Evolutionary conservation across 2,888 invertebrate genomes (phyloP), one percentile per base, ranked within the genome.

Genomic region (Strigamia transsilvanica): DNA sequence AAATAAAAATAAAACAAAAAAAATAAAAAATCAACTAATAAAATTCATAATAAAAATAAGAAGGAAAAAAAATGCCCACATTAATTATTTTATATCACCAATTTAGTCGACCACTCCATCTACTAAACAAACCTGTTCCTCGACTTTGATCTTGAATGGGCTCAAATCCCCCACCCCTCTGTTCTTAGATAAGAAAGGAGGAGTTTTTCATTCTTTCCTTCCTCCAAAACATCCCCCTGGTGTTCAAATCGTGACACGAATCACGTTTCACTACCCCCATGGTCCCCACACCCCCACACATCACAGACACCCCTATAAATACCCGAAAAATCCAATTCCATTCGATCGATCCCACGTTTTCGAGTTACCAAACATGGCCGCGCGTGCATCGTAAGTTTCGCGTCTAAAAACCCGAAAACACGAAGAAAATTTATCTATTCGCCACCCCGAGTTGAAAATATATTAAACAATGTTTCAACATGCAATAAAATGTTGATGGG

Each of bases 161-260:
- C 7, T 3, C 3, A 66, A 9, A 27, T 27, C 23, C 23, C 23
- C 23, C 2, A 5, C 66, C 66, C 27, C 15, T 4, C 23, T 66
- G 2, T 5, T 5, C 21, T 2, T 23, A 66, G 66, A 66, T 66
- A 66, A 66, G 66, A 66, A 66, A 23, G 23, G 66, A 66, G 66
- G 66, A 66, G 66, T 66, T 66, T 66, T 66, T 66, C 2, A 23
- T 21, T 66, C 66, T 66, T 27, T 27, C 27, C 66, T 66, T 23
- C 23, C 4, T 66, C 23, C 23, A 23, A 66, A 66, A 66, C 23
- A 66, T 66, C 66, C 66, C 66, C 66, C 66, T 51, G 15, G 51
- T 51, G 51, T n/a, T 15, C 66, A 66, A 66, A 66, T 23, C 66
- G 66, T 66, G 66, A 66, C 23, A 23, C 66, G 66, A 66, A 66